Evolutionary conservation across 2,888 invertebrate species (phyloP).

Genomic region (Seira ritae): DNA sequence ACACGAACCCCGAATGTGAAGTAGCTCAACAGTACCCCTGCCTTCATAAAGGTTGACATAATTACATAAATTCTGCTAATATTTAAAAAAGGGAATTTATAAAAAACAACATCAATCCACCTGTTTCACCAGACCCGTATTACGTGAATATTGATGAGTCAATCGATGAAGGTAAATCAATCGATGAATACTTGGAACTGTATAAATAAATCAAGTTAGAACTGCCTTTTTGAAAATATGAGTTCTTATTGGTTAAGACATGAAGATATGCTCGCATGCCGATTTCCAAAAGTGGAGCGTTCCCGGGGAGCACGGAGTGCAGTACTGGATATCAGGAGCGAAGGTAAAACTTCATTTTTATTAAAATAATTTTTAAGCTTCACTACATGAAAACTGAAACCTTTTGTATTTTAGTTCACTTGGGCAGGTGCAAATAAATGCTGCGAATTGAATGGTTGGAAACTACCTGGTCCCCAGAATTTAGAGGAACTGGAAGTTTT

Average conservation of each 20-base stretch:
- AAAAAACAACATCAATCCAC: no score
- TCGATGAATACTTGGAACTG: not conserved
- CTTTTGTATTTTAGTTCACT: slow-evolving; percentile 19
- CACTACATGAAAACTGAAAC: no score
- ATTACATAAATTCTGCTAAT: no score
- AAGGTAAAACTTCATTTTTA: no score
- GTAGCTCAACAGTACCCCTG: slow-evolving; percentile 17
- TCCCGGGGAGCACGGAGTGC: not conserved
- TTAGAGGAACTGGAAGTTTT: not conserved
- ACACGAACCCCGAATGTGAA: slow-evolving; percentile 4
- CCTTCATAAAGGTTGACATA: slow-evolving; percentile 18
- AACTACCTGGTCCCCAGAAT: not conserved
- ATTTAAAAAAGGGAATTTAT: no score
- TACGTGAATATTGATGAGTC: slow-evolving; percentile 11
- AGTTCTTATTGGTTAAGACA: no score
- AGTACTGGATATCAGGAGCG: not conserved
- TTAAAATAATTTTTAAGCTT: no score
- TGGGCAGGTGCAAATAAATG: slow-evolving; percentile 27
- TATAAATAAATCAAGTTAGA: no score
- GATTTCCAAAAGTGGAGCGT: no score
- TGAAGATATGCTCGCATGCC: no score
- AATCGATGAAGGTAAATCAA: not conserved
- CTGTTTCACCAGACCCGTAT: slow-evolving; percentile 25
- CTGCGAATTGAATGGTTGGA: slow-evolving; percentile 19
- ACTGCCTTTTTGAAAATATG: no score